Conservation (phyloP, 2,888 invertebrate genomes). For the Nemotelus nigrinus region DNA sequence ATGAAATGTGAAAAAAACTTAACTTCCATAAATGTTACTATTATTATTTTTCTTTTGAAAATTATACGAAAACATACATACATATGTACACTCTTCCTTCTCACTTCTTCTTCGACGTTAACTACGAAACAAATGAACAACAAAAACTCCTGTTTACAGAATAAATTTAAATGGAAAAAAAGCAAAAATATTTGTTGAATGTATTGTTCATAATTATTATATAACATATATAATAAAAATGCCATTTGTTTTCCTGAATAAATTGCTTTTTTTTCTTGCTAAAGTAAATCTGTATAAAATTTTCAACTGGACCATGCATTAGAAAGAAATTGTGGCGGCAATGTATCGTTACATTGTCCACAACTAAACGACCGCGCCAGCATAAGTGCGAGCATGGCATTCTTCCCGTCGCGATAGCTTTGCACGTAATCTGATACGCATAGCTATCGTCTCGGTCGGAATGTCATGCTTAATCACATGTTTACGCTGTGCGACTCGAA, state of each 20-base stretch:
- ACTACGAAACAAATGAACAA: conserved; percentile 11
- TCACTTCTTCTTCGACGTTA: conserved; percentile 21
- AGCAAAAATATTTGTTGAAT: conserved; percentile 35
- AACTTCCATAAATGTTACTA: conserved; percentile 38
- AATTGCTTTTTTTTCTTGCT: no score
- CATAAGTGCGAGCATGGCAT: no score
- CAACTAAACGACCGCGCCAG: no score
- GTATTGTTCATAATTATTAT: conserved; percentile 42
- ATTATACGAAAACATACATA: not conserved
- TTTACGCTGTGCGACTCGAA: no score
- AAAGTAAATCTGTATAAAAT: no score
- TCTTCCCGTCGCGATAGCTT: no score
- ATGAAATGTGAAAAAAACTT: conserved; percentile 6
- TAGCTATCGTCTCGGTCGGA: no score
- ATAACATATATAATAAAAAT: conserved; percentile 2
- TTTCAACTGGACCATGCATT: no score
- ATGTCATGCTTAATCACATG: no score
- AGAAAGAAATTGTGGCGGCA: no score
- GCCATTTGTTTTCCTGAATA: conserved; percentile 44
- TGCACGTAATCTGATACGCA: no score
- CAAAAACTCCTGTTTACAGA: conserved; percentile 29
- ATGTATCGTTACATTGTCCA: no score
- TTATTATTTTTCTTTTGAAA: conserved; percentile 25
- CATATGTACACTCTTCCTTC: conserved; percentile 18
- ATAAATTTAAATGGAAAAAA: conserved; percentile 17